Base-by-base conservation (phyloP, 53 echinoderm and acorn worm genomes). In the Holothuria leucospilota region DNA sequence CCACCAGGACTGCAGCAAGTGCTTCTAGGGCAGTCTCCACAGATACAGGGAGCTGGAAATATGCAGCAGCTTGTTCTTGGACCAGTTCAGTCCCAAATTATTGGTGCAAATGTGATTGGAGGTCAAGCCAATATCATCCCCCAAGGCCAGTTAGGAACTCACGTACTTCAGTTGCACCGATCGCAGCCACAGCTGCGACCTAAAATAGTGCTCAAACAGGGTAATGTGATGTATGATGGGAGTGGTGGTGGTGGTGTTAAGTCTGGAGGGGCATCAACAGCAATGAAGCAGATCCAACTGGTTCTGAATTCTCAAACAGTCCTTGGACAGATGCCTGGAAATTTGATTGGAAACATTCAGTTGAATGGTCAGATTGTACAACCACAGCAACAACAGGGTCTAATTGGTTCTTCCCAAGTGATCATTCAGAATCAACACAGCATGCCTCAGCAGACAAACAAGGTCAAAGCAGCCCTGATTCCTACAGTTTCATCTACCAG, bases 271-370 rank as follows among this genome's bases (percentile, higher is more conserved):
- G 49, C 20, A 8, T 60, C 59, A 11, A 53, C 26, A 27, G 51
- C 84, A 39, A 66, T 83, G 84, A 64, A 83, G 39, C 84, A 64
- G 65, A 81, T 81, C 25, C 84, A 65, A 23, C 51, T 83, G 20
- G 84, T 83, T n/a, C 63, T 83, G 13, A 83, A 83, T 39, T 66
- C 84, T 29, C 84, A 83, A 53, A 65, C 84, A 40, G 67, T 83
- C 46, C 52, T 80, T 59, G 59, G 80, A 7, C 80, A 80, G 39
- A 58, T 80, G 29, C 60, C 80, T 59, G 67, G 28, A 29, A 56
- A 56, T 18, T 56, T 56, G 3, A 18, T 56, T 46, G 58, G 78
- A 8, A 78, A 78, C 34, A 78, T 78, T n/a, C 78, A 78, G 38
- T 56, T 83, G 20, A 83, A 38, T 51, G 84, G 84, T 26, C 84